Conservation (phyloP, 2,113 vertebrate species). For the Micronycteris hirsuta region DNA sequence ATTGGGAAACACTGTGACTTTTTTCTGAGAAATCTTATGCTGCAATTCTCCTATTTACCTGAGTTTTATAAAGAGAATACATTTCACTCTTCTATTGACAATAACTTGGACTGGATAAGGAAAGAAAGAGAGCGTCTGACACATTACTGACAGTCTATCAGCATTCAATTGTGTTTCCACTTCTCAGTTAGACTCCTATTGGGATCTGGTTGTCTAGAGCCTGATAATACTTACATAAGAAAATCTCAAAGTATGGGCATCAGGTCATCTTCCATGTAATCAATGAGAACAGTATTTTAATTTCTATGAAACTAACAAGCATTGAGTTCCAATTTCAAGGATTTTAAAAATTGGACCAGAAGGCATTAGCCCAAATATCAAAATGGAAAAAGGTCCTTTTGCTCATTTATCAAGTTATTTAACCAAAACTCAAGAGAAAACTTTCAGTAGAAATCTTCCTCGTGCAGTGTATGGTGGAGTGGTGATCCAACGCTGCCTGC, state of each 20-base stretch:
- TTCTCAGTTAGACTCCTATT: not conserved
- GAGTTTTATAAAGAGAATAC: not conserved
- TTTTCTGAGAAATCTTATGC: not conserved
- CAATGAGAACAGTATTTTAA: not conserved
- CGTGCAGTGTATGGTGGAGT: not conserved
- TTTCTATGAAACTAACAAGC: not conserved
- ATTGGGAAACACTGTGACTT: not conserved
- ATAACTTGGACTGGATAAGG: not conserved
- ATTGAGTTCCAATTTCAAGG: not conserved
- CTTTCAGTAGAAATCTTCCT: not conserved
- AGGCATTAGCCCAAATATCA: not conserved
- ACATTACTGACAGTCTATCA: not conserved
- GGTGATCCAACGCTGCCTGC: not conserved
- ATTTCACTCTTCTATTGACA: not conserved
- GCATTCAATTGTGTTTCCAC: not conserved
- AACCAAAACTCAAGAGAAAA: not conserved
- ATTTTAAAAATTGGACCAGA: not conserved
- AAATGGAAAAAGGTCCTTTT: not conserved
- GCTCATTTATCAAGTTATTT: not conserved
- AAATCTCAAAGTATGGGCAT: not conserved
- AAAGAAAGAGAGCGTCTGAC: not conserved
- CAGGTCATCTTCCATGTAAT: not conserved
- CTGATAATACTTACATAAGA: not conserved
- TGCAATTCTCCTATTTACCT: not conserved
- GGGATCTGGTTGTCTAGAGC: not conserved